A percentile compares a stretch with the other conserved stretches of the same genome.
Conservation (phyloP, 2,113 vertebrate species). For the Promerops cafer region DNA sequence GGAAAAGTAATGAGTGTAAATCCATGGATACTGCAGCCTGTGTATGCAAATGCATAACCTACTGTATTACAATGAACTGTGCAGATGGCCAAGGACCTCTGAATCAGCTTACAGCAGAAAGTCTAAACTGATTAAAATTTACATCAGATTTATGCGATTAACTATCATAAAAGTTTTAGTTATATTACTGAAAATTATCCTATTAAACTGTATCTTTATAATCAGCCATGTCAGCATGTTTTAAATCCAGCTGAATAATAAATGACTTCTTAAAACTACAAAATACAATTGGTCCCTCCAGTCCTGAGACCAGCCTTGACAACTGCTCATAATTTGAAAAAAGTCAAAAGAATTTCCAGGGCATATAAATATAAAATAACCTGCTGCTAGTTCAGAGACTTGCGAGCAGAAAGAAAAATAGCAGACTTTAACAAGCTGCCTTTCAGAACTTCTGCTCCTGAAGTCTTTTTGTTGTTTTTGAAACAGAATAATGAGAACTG, state of each 20-base stretch:
- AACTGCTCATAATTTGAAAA: background rate
- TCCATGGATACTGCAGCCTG: background rate
- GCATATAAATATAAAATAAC: background rate
- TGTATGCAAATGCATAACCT: background rate
- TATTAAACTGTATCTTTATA: background rate
- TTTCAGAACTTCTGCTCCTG: background rate
- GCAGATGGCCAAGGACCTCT: background rate
- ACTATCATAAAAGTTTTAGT: background rate
- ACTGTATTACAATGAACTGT: background rate
- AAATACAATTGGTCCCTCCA: background rate
- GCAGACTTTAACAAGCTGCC: background rate
- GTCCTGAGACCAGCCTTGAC: background rate
- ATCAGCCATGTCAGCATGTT: background rate
- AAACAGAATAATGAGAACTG: background rate
- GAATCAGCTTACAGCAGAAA: background rate
- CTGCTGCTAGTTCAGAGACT: background rate
- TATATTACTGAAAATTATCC: background rate
- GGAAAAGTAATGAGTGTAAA: background rate
- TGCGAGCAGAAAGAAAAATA: background rate
- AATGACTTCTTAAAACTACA: background rate
- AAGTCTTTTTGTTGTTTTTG: background rate
- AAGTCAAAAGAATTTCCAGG: background rate
- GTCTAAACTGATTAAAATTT: conserved; percentile 7
- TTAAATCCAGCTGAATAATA: background rate
- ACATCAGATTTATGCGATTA: background rate